phyloP scores from a whole-genome alignment of 2,888 invertebrate genomes.

The Cheilosia pagana region DNA sequence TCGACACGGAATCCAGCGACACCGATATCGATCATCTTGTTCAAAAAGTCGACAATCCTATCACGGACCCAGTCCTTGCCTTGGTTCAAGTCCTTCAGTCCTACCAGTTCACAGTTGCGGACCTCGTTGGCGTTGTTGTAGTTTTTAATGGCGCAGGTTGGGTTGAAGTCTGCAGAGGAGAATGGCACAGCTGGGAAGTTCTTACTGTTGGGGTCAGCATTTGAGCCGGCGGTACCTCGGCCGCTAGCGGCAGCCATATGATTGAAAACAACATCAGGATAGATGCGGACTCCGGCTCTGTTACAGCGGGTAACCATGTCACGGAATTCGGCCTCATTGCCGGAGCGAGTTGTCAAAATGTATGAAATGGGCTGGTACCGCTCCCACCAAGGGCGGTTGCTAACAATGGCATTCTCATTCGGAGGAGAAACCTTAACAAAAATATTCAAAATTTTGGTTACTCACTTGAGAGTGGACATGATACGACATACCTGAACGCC shows the following conservation, averaged over 20 bases:
- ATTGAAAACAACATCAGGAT: slow-evolving; percentile 91
- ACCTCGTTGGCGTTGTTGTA: slow-evolving; percentile 87
- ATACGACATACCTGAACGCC: slow-evolving; percentile 88
- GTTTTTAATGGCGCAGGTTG: slow-evolving; percentile 87
- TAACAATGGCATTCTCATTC: slow-evolving; percentile 87
- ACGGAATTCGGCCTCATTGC: slow-evolving; percentile 87
- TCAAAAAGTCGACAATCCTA: slow-evolving; percentile 79
- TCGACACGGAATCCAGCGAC: slow-evolving; percentile 94
- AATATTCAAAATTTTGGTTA: background rate
- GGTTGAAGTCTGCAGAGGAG: slow-evolving; percentile 88
- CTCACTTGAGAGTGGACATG: no score
- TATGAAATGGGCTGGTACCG: slow-evolving; percentile 93
- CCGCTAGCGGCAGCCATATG: slow-evolving; percentile 87
- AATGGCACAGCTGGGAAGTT: slow-evolving; percentile 88
- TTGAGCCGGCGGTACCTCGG: slow-evolving; percentile 86
- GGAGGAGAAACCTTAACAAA: slow-evolving; percentile 86
- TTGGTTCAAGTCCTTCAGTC: slow-evolving; percentile 91
- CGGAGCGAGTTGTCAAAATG: slow-evolving; percentile 88
- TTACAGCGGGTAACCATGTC: slow-evolving; percentile 92
- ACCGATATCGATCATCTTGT: slow-evolving; percentile 85
- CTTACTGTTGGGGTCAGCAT: slow-evolving; percentile 81
- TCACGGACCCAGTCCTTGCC: slow-evolving; percentile 81
- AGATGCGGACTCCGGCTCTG: slow-evolving; percentile 90
- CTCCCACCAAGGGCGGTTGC: slow-evolving; percentile 91
- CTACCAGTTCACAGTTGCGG: slow-evolving; percentile 89